A percentile compares a stretch with the other conserved stretches of the same genome.
phyloP scores from a whole-genome alignment of 1,140 invertebrate genomes.

The Acromyrmex charruanus region DNA sequence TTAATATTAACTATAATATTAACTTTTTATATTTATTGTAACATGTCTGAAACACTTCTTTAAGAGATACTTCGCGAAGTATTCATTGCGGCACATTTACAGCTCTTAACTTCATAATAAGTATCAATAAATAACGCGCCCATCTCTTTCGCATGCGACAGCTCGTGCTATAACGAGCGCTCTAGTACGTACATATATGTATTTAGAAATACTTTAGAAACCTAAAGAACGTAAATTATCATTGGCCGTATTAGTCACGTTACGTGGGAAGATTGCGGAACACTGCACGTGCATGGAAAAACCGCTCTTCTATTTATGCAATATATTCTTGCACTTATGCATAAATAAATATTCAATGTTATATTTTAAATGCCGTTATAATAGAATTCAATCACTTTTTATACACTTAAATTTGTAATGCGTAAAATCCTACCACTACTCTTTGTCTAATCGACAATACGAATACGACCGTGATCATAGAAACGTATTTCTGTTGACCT shows the following conservation, averaged over 20 bases:
- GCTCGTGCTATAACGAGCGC: not conserved
- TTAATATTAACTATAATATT: not conserved
- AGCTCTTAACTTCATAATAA: conserved; percentile 1
- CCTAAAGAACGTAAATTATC: conserved; percentile 38
- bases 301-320: not conserved
- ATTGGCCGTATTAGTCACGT: conserved; percentile 12
- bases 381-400: not conserved
- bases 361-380: not conserved
- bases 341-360: conserved; percentile 15
- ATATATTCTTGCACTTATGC: not conserved
- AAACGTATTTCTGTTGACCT: not conserved
- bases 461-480: not conserved
- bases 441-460: not conserved
- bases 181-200: not conserved
- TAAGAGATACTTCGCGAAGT: not conserved
- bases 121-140: conserved; percentile 20
- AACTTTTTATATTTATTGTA: not conserved
- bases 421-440: not conserved
- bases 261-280: conserved; percentile 30
- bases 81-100: conserved; percentile 20
- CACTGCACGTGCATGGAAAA: conserved; percentile 15
- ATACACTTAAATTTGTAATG: no score
- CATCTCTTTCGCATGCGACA: not conserved
- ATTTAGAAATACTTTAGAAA: conserved; percentile 3
- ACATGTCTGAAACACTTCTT: not conserved